A percentile compares a stretch with the other conserved stretches of the same genome.
Evolutionary conservation across 2,797 vertebrate genomes (phyloP).

Genomic region (Cygnus olor): DNA sequence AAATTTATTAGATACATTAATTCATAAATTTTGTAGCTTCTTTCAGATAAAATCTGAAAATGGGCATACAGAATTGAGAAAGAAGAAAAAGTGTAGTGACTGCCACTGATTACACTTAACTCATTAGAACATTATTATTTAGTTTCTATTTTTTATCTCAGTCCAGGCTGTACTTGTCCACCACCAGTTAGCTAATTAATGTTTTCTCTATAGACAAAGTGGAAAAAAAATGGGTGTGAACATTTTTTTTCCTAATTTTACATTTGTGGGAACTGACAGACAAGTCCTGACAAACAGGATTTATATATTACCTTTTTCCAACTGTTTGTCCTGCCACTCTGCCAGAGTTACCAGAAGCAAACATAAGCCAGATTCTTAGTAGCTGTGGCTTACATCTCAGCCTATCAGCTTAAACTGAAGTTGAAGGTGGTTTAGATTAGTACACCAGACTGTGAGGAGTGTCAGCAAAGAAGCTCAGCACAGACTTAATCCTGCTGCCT

Average conservation of each 20-base stretch:
- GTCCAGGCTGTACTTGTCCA: not conserved
- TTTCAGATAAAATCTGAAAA: not conserved
- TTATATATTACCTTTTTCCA: not conserved
- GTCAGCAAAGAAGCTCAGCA: not conserved
- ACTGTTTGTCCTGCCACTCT: not conserved
- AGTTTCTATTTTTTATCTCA: not conserved
- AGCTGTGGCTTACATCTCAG: not conserved
- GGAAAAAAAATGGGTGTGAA: not conserved
- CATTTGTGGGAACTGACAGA: not conserved
- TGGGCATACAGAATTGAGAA: not conserved
- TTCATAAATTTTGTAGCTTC: not conserved
- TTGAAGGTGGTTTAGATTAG: not conserved
- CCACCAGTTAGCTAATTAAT: conserved; percentile 3
- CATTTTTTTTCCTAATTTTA: not conserved
- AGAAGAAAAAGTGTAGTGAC: not conserved
- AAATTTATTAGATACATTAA: not conserved
- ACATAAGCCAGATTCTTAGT: not conserved
- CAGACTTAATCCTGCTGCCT: not conserved
- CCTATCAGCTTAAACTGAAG: not conserved
- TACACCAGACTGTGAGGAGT: not conserved
- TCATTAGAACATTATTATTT: not conserved
- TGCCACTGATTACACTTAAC: not conserved
- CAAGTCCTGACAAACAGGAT: not conserved
- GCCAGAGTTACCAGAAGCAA: not conserved
- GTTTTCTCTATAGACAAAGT: conserved; percentile 2